A percentile compares a stretch with the other conserved stretches of the same genome.
Conservation (phyloP, 2,113 vertebrate species). For the Pseudopodoces humilis region DNA sequence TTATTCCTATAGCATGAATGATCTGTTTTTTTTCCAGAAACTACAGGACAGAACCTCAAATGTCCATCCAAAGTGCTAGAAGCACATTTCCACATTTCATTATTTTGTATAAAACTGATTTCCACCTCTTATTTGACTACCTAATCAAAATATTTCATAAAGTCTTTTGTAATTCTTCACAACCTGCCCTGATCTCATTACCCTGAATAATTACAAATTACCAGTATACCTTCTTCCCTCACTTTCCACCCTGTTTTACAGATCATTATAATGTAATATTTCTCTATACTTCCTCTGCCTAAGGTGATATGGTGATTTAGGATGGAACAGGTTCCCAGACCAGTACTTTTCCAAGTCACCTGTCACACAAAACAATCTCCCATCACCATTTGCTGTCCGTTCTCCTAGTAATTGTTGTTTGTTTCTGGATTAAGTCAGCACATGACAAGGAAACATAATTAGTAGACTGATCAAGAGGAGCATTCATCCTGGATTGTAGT, state of each 20-base stretch:
- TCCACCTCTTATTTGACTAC: neutral
- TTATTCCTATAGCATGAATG: neutral
- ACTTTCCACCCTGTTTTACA: neutral
- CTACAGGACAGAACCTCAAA: neutral
- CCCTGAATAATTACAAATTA: neutral
- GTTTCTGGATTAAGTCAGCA: neutral
- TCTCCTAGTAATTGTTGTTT: neutral
- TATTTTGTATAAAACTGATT: neutral
- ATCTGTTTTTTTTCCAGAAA: neutral
- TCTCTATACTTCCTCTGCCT: neutral
- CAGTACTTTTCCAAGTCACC: neutral
- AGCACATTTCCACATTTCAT: neutral
- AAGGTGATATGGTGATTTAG: neutral
- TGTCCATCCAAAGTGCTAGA: neutral
- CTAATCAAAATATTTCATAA: neutral
- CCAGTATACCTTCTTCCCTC: neutral
- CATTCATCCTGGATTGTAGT: neutral
- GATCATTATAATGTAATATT: neutral
- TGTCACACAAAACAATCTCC: neutral
- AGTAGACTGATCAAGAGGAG: neutral
- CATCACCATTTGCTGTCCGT: neutral
- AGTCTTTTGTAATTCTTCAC: neutral
- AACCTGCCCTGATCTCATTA: neutral
- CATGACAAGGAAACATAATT: neutral
- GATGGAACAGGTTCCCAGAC: neutral